Evolutionary conservation across 2,113 vertebrate genomes (phyloP), one percentile per base, ranked within the genome.

Genomic region (Hippopotamus amphibius): DNA sequence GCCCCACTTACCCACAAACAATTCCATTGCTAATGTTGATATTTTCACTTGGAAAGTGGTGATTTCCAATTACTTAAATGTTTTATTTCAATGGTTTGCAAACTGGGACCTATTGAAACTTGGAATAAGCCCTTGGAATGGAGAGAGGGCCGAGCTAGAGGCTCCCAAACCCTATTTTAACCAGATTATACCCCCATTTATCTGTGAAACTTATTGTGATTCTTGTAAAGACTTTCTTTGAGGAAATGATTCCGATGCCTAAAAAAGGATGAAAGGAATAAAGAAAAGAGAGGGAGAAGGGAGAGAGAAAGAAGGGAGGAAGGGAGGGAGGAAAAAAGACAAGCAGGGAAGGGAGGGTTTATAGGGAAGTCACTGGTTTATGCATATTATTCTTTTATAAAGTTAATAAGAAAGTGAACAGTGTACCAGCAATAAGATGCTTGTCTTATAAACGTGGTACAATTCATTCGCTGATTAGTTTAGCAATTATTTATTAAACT

Each of bases 41-140:
- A 94, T 81, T 77, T 97, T 91, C 88, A 88, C 59, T 85, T 97
- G 66, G 21, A 93, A 96, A 66, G 24, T 82, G 50, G 5, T 71
- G 41, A 81, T 72, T 93, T 95, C 43, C 46, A 88, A 71, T 87
- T 76, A 72, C 57, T 41, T 90, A 17, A 90, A 63, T 65, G 66
- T 91, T 94, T 69, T 69, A 76, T 68, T 57, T 96, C 80, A 92
- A 71, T 82, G 22, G 7, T 81, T 82, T 93, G 28, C 50, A 94
- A 92, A 82, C 59, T 61, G 13, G 90, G 37, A 48, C 22, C 24
- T 57, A 94, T 0, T 72, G 10, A 83, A 82, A 24, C 30, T 74
- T 69, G 26, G 16, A 74, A 80, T 26, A 59, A 8, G 37, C n/a
- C 88, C 59, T 74, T 83, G 7, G 26, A 66, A 72, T 55, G 24